Percentiles rank a stretch among this genome's conserved stretches.
Evolutionary conservation across 2,113 vertebrate species (phyloP).

Genomic region (Chamaea fasciata): DNA sequence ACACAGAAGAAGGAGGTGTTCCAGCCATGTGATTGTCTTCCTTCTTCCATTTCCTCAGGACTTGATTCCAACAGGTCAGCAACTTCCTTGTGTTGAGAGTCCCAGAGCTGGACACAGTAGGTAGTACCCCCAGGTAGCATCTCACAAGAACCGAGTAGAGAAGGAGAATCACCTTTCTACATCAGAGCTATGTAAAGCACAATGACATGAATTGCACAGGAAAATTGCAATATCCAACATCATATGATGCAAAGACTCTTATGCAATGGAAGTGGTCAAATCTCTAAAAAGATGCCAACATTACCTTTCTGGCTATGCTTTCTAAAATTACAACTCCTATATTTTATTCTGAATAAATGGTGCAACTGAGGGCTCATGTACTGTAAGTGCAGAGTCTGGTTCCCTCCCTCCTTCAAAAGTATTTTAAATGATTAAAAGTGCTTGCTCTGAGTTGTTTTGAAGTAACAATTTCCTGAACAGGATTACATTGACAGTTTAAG

Average conservation of each 20-base stretch:
- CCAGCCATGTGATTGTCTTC: neutral
- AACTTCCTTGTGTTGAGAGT: neutral
- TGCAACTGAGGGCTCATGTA: neutral
- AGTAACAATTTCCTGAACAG: neutral
- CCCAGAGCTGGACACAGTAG: neutral
- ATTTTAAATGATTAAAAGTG: neutral
- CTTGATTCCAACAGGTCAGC: neutral
- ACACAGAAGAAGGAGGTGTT: no score
- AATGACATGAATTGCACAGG: neutral
- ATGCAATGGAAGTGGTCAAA: neutral
- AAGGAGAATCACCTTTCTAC: neutral
- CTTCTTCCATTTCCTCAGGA: neutral
- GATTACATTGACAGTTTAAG: conserved; percentile 4
- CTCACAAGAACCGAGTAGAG: neutral
- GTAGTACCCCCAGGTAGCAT: neutral
- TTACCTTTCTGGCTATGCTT: neutral
- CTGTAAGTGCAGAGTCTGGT: neutral
- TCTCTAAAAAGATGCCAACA: neutral
- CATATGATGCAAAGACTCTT: neutral
- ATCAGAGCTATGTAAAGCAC: neutral
- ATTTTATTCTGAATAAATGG: neutral
- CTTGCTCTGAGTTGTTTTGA: neutral
- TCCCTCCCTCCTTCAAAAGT: neutral
- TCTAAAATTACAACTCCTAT: neutral
- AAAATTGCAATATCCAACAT: neutral